Percentiles rank a stretch among this genome's conserved stretches.
These are phyloP conservation scores for Neoniphon sammara DNA, from an alignment of 2,797 vertebrate genomes.

Conservation along the genomic window DNA sequence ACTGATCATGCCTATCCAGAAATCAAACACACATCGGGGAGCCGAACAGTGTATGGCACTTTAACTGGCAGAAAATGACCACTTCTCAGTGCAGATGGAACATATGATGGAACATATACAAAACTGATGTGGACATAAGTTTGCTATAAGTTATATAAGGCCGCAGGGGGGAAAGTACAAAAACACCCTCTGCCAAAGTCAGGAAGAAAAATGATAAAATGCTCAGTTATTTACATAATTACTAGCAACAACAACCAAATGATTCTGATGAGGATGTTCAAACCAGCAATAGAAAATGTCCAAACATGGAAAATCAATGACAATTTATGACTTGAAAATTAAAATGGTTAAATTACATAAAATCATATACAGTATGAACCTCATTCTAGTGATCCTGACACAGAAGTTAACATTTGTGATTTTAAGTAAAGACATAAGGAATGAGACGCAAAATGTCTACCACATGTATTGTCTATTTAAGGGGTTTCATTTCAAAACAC, in stretches of 20 bases:
- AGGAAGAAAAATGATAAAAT: constrained; percentile 56
- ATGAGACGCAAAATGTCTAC: neutral
- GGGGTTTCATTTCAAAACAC: neutral
- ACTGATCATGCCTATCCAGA: constrained; percentile 1
- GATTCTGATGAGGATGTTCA: constrained; percentile 33
- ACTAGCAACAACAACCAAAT: constrained; percentile 36
- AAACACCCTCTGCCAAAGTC: constrained; percentile 62
- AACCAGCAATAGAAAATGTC: constrained; percentile 29
- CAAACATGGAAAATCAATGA: constrained; percentile 16
- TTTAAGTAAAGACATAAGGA: neutral
- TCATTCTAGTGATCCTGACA: too few species aligned
- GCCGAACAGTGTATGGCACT: constrained; percentile 25
- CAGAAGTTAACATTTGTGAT: neutral
- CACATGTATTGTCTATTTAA: neutral
- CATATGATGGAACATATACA: constrained; percentile 75
- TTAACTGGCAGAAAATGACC: constrained; percentile 44
- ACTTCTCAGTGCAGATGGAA: constrained; percentile 42
- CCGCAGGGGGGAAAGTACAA: constrained; percentile 42
- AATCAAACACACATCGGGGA: constrained; percentile 54
- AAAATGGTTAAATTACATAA: neutral
- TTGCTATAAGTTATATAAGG: constrained; percentile 65
- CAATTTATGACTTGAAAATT: neutral
- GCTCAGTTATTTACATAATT: constrained; percentile 55
- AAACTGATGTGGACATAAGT: constrained; percentile 61
- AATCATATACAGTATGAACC: too few species aligned